Conservation (phyloP, 2,113 vertebrate species). For the Podilymbus podiceps region DNA sequence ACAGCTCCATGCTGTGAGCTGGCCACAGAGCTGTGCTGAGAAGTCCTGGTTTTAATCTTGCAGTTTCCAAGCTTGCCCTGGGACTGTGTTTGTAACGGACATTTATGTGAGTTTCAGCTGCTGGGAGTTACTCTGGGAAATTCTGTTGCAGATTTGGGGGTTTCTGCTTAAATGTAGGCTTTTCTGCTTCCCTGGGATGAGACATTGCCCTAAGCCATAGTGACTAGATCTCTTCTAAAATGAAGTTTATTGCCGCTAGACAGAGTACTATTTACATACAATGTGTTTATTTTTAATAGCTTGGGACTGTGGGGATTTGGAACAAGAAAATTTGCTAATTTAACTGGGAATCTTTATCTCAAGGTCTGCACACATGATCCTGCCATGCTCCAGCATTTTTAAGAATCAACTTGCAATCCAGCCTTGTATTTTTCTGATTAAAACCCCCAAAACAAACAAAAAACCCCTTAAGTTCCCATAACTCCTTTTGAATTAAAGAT, state of each 20-base stretch:
- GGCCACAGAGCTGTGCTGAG: not conserved
- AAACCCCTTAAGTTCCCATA: not conserved
- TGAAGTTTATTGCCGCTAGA: not conserved
- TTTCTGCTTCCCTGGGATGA: not conserved
- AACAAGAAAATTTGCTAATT: not conserved
- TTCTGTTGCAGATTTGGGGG: not conserved
- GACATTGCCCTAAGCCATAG: not conserved
- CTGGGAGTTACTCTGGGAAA: not conserved
- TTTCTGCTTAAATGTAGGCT: not conserved
- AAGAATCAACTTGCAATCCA: not conserved
- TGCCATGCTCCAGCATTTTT: not conserved
- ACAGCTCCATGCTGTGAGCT: not conserved
- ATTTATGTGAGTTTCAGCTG: not conserved
- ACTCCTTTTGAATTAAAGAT: not conserved
- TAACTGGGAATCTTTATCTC: not conserved
- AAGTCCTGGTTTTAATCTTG: not conserved
- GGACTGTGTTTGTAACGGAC: not conserved
- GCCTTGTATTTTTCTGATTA: not conserved
- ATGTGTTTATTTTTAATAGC: not conserved
- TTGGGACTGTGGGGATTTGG: not conserved
- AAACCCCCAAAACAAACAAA: not conserved
- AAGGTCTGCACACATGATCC: not conserved
- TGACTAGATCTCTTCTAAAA: not conserved
- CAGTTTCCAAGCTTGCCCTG: not conserved
- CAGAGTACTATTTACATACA: not conserved